phyloP scores from a whole-genome alignment of 2,888 invertebrate species.

The Gymnoscelis rufifasciata region DNA sequence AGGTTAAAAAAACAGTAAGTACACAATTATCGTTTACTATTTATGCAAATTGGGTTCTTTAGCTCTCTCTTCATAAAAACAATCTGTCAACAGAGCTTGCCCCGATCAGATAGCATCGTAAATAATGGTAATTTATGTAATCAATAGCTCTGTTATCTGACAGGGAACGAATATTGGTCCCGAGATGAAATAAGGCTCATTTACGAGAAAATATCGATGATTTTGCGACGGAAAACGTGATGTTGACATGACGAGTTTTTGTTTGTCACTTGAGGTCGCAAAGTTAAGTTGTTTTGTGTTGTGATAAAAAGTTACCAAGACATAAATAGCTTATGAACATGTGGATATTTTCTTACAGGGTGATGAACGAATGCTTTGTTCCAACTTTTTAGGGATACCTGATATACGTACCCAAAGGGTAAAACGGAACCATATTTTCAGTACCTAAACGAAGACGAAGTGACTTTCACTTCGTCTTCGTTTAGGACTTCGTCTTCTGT shows the following conservation, averaged over 20 bases:
- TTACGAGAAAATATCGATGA: conserved; percentile 10
- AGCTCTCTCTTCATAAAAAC: neutral
- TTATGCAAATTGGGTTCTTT: neutral
- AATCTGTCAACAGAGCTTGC: conserved; percentile 21
- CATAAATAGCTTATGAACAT: too few relatives aligned
- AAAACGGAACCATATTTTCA: too few relatives aligned
- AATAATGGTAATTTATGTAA: conserved; percentile 38
- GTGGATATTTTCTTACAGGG: too few relatives aligned
- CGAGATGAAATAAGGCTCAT: conserved; percentile 12
- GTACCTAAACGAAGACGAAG: too few relatives aligned
- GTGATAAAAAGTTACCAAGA: too few relatives aligned
- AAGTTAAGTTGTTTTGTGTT: too few relatives aligned
- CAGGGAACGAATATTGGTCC: conserved; percentile 17
- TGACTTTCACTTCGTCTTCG: too few relatives aligned
- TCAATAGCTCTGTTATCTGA: conserved; percentile 22
- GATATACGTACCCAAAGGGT: too few relatives aligned
- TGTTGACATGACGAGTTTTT: neutral
- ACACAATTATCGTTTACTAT: neutral
- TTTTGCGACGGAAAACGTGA: conserved; percentile 6
- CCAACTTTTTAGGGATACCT: too few relatives aligned
- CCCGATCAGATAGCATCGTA: conserved; percentile 30
- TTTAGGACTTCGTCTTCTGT: too few relatives aligned
- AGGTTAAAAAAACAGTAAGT: neutral
- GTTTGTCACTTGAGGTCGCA: neutral
- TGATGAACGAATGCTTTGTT: too few relatives aligned